Conservation (phyloP, 2,888 invertebrate genomes). For the Mantis religiosa region DNA sequence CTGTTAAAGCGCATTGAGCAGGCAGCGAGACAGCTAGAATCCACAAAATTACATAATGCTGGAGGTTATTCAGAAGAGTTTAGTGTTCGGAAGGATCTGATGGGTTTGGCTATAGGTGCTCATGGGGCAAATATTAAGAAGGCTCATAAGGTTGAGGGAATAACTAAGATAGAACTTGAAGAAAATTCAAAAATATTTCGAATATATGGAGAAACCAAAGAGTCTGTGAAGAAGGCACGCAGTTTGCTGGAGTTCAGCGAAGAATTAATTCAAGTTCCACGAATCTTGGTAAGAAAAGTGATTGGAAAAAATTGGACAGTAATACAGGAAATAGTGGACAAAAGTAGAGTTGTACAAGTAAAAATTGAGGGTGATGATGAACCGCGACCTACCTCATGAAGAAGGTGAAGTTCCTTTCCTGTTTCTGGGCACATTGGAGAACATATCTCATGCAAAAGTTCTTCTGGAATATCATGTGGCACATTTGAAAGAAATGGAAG, state of each 20-base stretch:
- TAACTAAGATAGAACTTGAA: too few relatives aligned
- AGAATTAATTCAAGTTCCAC: constrained; percentile 91
- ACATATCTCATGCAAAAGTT: constrained; percentile 92
- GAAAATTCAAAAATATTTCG: too few relatives aligned
- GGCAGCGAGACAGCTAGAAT: constrained; percentile 90
- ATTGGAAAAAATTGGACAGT: constrained; percentile 97
- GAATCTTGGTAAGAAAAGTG: constrained; percentile 92
- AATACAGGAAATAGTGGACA: constrained; percentile 99
- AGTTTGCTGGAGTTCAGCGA: too few relatives aligned
- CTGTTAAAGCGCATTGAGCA: constrained; percentile 94
- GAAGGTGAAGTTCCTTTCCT: constrained; percentile 96
- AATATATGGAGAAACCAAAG: too few relatives aligned
- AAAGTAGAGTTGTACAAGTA: constrained; percentile 90
- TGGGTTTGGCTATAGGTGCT: too few relatives aligned
- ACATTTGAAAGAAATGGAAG: too few relatives aligned
- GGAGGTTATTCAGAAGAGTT: too few relatives aligned
- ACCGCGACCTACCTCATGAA: constrained; percentile 86
- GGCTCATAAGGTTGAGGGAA: too few relatives aligned
- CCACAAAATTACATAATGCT: constrained; percentile 83
- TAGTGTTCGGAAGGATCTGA: too few relatives aligned
- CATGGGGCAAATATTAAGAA: too few relatives aligned
- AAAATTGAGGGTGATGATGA: constrained; percentile 99
- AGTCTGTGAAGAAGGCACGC: too few relatives aligned
- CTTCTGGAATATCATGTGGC: too few relatives aligned
- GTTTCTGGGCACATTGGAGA: constrained; percentile 96